Conservation (phyloP, 2,888 invertebrate species). For the Lissonota sp. region DNA sequence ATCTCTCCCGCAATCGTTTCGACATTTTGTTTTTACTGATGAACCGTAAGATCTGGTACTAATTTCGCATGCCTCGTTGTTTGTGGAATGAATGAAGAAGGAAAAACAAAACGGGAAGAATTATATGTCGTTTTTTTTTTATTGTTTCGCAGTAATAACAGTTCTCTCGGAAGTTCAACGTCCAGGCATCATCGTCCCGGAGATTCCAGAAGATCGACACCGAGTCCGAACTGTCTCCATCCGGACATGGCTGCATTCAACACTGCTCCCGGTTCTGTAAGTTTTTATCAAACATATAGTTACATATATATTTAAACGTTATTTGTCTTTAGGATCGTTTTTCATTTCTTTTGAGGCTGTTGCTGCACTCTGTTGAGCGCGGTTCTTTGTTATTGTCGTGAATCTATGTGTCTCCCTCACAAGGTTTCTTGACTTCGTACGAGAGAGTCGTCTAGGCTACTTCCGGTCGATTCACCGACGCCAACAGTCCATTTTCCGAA, state of each 20-base stretch:
- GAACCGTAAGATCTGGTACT: neutral
- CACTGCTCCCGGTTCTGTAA: conserved; percentile 81
- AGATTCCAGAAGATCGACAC: conserved; percentile 79
- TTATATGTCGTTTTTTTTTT: neutral
- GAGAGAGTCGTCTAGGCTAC: conserved; percentile 48
- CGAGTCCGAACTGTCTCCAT: conserved; percentile 76
- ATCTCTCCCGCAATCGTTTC: neutral
- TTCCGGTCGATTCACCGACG: conserved; percentile 55
- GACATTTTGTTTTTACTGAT: neutral
- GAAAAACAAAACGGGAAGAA: too few relatives aligned
- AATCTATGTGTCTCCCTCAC: conserved; percentile 9
- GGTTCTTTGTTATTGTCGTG: conserved; percentile 42
- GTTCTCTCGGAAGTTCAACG: conserved; percentile 69
- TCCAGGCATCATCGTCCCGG: conserved; percentile 72
- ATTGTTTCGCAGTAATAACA: conserved; percentile 60
- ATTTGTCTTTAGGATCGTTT: neutral
- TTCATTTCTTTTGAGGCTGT: neutral
- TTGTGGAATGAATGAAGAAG: too few relatives aligned
- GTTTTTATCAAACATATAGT: conserved; percentile 64
- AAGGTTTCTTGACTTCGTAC: conserved; percentile 28
- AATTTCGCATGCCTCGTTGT: too few relatives aligned
- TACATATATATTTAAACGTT: neutral
- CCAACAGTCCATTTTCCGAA: conserved; percentile 32
- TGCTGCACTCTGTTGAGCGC: conserved; percentile 30
- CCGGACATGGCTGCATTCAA: conserved; percentile 77